Base-by-base conservation (phyloP, 2,888 invertebrate species). In the Zygogramma bicolorata region DNA sequence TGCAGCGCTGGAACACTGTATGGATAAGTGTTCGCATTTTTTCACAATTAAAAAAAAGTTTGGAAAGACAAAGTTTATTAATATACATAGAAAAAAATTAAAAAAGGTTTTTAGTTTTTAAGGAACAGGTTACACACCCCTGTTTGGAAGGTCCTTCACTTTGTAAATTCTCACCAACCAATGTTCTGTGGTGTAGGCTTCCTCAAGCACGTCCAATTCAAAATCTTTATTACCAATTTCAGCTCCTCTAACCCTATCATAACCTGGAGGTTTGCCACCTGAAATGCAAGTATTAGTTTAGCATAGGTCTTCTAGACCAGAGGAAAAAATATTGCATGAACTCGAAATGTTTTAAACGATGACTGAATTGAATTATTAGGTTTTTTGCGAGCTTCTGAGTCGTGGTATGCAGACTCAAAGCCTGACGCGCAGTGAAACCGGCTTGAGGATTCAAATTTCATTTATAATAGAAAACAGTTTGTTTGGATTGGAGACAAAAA, bases 171-270 rank as follows among this genome's bases (percentile, higher is more conserved):
- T 92, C 69, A 99, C 99, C 60, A 99, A 91, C 99, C 99, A 99
- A 88, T 99, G 98, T 87, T 99, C 99, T 0, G 98, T 97, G 18
- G 99, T 99, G 88, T 98, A 99, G 0, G 99, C 99, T 88, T 99
- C 99, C 87, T 99, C 99, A n/a, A 99, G 88, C n/a, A 97, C 96
- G 85, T 98, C 97, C 75, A 99, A 88, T 87, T 97, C 97, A 88
- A 99, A 98, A 88, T 99, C 97, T 88, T 99, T 99, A 89, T 98
- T 97, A 79, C 99, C 98, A 82, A 99, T 99, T 88, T 99, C 99
- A n/a, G 97, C 95, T 80, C 95, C 94, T 68, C 98, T 91, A 0
- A 99, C 98, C 81, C 98, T 91, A 89, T 99, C 99, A 87, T 95
- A 99, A 15, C 99, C 99, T 1, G 97, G 94, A 38, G 98, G 97